These are phyloP conservation scores for Thumatha senex DNA, from an alignment of 2,888 invertebrate genomes.

Conservation along the genomic window DNA sequence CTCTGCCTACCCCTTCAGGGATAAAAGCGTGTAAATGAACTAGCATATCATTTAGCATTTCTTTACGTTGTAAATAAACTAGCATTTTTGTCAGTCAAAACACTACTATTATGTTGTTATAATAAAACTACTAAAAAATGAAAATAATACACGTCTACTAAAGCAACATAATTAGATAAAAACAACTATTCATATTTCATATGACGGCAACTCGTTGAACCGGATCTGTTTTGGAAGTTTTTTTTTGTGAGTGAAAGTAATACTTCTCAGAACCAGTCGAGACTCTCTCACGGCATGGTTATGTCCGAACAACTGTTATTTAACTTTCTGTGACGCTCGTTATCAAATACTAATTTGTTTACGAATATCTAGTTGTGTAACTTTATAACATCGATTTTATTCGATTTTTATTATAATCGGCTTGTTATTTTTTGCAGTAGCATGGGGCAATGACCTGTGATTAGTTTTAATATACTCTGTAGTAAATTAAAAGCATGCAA, in stretches of 20 bases:
- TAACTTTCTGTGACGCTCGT: conserved; percentile 62
- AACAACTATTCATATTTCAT: conserved; percentile 40
- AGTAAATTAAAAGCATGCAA: neutral
- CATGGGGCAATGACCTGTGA: neutral
- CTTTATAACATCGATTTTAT: conserved; percentile 15
- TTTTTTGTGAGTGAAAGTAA: conserved; percentile 70
- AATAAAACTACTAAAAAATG: too few species aligned
- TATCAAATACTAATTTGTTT: conserved; percentile 63
- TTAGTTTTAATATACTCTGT: too few species aligned
- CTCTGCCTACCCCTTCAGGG: too few species aligned
- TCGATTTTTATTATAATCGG: conserved; percentile 13
- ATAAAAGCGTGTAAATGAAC: too few species aligned
- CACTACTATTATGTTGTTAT: too few species aligned
- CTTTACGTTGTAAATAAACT: too few species aligned
- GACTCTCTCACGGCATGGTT: conserved; percentile 60
- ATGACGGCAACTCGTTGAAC: conserved; percentile 46
- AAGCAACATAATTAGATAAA: conserved; percentile 5
- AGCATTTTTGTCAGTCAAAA: too few species aligned
- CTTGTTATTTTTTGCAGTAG: conserved; percentile 3
- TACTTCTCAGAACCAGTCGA: conserved; percentile 62
- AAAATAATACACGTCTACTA: too few species aligned
- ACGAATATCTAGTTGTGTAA: conserved; percentile 43
- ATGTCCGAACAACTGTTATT: conserved; percentile 59
- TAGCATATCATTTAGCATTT: too few species aligned
- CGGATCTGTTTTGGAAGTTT: conserved; percentile 66